Evolutionary conservation across 2,797 vertebrate species (phyloP), one percentile per base, ranked within the genome.

Genomic region (Melanotaenia nigrans): DNA sequence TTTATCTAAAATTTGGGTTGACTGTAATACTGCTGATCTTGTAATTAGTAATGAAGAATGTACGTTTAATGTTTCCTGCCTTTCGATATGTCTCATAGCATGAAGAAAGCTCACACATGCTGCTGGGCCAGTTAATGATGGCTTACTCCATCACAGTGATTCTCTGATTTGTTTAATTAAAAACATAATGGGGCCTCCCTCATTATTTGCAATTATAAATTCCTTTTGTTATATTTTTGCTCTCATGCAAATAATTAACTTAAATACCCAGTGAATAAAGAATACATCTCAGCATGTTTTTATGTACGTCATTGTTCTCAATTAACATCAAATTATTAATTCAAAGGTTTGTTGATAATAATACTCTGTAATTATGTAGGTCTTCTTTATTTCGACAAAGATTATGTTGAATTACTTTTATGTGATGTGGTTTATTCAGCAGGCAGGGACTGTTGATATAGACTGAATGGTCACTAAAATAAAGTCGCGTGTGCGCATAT

Each of bases 311-410:
- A 90, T 93, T 94, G 90, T 93, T 90, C 78, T 87, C 88, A 90
- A 92, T 93, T 93, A 91, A 55, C 78, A 81, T 90, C 79, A 89
- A 77, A 91, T 92, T 85, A 91, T 82, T 71, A 81, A 91, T 91
- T 92, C 74, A 92, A 88, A 92, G 86, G 61, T 75, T 82, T 79
- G 77, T 85, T 89, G 71, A 90, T 87, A 85, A 88, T 77, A 73
- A 45, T 71, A 67, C 74, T 85, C 69, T 90, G 85, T 87, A 87
- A 90, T 92, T 86, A 91, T 77, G 86, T 71, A 89, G 87, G 73
- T 78, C 60, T 81, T 68, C 63, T 90, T 92, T 90, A 87, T 90
- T 86, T 80, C 81, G 71, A 67, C 78, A 22, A 65, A 54, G 25
- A 70, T 51, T 82, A 90, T 85, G 84, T 85, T 83, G 77, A 92